Conservation (phyloP, 2,113 vertebrate genomes). For the Colaptes auratus region DNA sequence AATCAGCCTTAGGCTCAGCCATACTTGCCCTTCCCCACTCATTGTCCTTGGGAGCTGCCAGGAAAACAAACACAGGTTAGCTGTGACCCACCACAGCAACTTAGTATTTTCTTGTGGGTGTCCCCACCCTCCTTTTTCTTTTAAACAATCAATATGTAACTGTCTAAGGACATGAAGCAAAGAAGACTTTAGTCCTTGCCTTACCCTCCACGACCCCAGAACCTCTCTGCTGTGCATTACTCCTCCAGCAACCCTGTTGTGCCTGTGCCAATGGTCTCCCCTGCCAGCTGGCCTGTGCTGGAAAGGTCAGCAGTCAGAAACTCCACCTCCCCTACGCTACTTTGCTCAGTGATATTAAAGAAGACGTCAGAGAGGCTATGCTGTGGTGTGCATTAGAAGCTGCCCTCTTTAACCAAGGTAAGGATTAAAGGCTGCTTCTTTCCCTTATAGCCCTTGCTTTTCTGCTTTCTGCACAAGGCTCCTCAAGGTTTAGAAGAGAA, state of each 20-base stretch:
- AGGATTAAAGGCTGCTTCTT: neutral
- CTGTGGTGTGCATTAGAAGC: neutral
- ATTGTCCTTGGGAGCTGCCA: neutral
- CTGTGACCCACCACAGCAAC: neutral
- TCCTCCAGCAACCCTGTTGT: neutral
- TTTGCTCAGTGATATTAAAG: neutral
- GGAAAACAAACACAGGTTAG: neutral
- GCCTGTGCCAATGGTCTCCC: neutral
- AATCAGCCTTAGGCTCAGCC: neutral
- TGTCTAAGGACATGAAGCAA: neutral
- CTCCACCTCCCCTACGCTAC: neutral
- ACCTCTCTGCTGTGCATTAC: neutral
- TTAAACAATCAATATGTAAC: neutral
- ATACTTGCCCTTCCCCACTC: neutral
- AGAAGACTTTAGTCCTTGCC: neutral
- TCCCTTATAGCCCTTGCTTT: fast-evolving
- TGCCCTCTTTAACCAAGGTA: neutral
- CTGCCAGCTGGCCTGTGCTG: neutral
- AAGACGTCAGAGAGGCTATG: neutral
- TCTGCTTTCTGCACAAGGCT: neutral
- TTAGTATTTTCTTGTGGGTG: neutral
- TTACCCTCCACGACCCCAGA: neutral
- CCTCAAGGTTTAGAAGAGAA: neutral
- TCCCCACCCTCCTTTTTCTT: neutral
- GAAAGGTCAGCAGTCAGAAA: neutral